Evolutionary conservation across 2,113 vertebrate genomes (phyloP), one percentile per base, ranked within the genome.

Genomic region (Sula dactylatra): DNA sequence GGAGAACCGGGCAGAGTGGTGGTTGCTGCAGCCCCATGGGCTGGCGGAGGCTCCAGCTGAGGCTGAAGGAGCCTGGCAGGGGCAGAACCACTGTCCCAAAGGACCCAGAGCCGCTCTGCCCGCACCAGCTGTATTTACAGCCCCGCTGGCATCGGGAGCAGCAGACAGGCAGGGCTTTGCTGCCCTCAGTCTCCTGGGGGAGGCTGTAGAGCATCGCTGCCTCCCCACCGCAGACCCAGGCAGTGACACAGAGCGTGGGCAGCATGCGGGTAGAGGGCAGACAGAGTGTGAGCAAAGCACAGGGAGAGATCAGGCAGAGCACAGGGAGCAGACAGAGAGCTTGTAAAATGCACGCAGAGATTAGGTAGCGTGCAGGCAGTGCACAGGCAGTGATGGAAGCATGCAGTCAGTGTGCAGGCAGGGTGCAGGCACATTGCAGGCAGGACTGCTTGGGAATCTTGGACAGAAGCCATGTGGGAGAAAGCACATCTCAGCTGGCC

Each of bases 111-210:
- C 10, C 13, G 42, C 25, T 29, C 42, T 47, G 32, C 42, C 42
- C 1, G 3, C 19, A 16, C 29, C 40, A 22, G 64, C 21, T 25
- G 19, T 26, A 32, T 25, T 25, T 42, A 25, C n/a, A 40, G 50
- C 29, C 17, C 70, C 3, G 2, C 13, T 6, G 52, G 52, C 50
- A 45, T 40, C 7, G 1, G 52, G 16, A 44, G 38, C 2, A 0
- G 50, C 62, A 45, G 62, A 11, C 82, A 64, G 38, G 49, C 81
- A 64, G 58, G 32, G 59, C 40, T 47, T 34, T 15, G 31, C 77
- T 65, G 47, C 17, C 58, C 73, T 50, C 12, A 8, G 45, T 25
- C 76, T 29, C 49, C 31, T 6, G 38, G 13, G 16, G 8, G 13
- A 49, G 66, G n/a, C n/a, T 40, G 24, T 16, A 56, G 31, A 27